These are phyloP conservation scores for Oncorhynchus kisutch DNA, from an alignment of 2,113 vertebrate genomes.

Conservation along the genomic window DNA sequence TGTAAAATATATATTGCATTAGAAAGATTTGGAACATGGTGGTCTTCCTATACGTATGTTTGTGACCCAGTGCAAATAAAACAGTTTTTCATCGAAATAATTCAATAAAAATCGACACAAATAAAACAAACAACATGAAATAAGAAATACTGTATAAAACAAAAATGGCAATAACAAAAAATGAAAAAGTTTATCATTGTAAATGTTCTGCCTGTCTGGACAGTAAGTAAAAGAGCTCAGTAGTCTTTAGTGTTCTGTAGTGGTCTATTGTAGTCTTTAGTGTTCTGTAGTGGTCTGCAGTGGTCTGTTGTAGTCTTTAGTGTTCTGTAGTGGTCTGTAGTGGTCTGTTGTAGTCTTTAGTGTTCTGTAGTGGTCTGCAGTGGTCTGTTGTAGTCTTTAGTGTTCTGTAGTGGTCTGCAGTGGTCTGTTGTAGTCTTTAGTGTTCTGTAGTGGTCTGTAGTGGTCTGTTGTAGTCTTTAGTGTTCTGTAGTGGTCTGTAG, in stretches of 20 bases:
- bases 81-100: conserved; percentile 60
- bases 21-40: conserved; percentile 64
- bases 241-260: not conserved
- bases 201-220: conserved; percentile 13
- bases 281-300: no score
- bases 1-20: conserved; percentile 56
- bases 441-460: no score
- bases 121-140: conserved; percentile 10
- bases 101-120: conserved; percentile 32
- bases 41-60: conserved; percentile 61
- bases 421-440: conserved; percentile 1
- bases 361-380: no score
- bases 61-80: conserved; percentile 71
- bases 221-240: not conserved
- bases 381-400: conserved; percentile 7
- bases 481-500: no score
- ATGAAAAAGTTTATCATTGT: conserved; percentile 36
- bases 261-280: conserved; percentile 7
- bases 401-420: no score
- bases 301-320: conserved; percentile 1
- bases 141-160: not conserved
- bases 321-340: no score
- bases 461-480: conserved; percentile 9
- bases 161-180: conserved; percentile 25
- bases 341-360: conserved; percentile 9